These are phyloP conservation scores for Machimus atricapillus DNA, from an alignment of 2,888 invertebrate genomes.

Conservation along the genomic window DNA sequence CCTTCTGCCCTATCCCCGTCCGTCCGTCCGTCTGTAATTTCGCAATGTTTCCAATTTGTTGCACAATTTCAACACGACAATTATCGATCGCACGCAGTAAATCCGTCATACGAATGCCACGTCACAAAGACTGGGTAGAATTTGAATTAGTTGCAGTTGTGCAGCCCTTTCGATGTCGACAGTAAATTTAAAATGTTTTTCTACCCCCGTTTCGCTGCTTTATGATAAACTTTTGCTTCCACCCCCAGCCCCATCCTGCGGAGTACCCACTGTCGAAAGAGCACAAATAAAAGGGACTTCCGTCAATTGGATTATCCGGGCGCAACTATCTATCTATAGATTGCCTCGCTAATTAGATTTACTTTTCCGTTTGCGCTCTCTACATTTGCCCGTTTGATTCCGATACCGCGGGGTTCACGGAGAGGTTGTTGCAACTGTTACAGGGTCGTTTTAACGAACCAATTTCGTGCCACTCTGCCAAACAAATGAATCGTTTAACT, in stretches of 20 bases:
- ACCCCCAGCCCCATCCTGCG: neutral
- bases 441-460: neutral
- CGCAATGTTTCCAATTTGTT: neutral
- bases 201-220: neutral
- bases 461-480: constrained; percentile 13
- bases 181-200: neutral
- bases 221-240: neutral
- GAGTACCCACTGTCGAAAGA: neutral
- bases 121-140: neutral
- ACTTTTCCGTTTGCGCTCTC: constrained; percentile 4
- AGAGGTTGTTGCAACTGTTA: neutral
- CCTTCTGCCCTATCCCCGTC: neutral
- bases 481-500: constrained; percentile 19
- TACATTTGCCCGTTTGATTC: neutral
- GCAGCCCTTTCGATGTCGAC: neutral
- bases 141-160: neutral
- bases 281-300: constrained; percentile 5
- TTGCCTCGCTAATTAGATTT: constrained; percentile 11
- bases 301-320: constrained; percentile 17
- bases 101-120: neutral
- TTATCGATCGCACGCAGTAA: neutral
- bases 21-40: neutral
- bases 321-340: constrained; percentile 12
- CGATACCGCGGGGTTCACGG: neutral
- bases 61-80: neutral